Evolutionary conservation across 2,113 vertebrate species (phyloP), one percentile per base, ranked within the genome.

Genomic region (Ciconia boyciana): DNA sequence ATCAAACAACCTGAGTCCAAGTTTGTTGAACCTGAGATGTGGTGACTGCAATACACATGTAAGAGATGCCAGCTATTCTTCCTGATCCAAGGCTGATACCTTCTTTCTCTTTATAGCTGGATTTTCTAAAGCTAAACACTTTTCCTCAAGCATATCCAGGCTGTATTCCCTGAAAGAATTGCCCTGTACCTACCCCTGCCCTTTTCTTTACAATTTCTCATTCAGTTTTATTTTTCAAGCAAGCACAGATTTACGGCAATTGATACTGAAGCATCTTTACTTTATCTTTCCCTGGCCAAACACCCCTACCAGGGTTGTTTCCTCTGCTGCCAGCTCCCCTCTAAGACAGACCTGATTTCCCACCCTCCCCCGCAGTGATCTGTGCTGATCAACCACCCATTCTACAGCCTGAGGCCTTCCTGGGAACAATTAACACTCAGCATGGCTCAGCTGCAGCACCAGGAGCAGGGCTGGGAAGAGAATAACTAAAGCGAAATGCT

Each of bases 21-120:
- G 25, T 83, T 72, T 69, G n/a, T 72, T 90, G 36, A 83, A 46
- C 92, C 93, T 97, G 94, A 96, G 94, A 82, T 92, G 55, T 43
- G 1, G 55, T 43, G 1, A 58, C 5, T 58, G 28, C 25, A 65
- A 1, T 16, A 44, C 8, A 21, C 21, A 31, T 7, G 0, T 5
- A 52, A 64, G 20, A 51, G 20, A 39, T 18, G 17, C 26, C 32
- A 16, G 9, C 20, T 64, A 24, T 10, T 64, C 41, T 26, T 54
- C 55, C 31, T 13, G 14, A 44, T 32, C n/a, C 29, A 48, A 46
- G 28, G 43, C 22, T 13, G 15, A 24, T 43, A 13, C 54, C 16
- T 46, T n/a, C 5, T n/a, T 62, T 41, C 57, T 39, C 55, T 71
- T 52, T 21, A 15, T 3, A 83, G 20, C 32, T 62, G 46, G 64